phyloP scores from a whole-genome alignment of 2,797 vertebrate genomes.

The Pogoniulus pusillus region DNA sequence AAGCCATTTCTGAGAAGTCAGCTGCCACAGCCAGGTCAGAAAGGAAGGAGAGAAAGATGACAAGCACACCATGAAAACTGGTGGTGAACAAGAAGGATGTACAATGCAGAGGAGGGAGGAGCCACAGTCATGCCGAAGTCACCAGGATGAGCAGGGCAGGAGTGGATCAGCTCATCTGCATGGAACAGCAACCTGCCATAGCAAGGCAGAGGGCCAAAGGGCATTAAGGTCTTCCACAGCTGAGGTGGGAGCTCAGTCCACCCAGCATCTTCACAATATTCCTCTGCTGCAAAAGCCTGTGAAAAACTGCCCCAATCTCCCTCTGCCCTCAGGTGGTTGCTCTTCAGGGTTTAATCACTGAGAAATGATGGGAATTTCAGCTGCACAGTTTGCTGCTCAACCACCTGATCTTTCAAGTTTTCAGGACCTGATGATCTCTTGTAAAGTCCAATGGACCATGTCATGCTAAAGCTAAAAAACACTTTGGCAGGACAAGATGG shows the following conservation, averaged over 20 bases:
- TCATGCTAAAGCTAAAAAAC: not conserved
- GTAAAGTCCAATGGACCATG: not conserved
- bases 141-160: not conserved
- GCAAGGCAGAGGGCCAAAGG: not conserved
- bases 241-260: not conserved
- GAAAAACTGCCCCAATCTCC: not conserved
- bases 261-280: not conserved
- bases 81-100: not conserved
- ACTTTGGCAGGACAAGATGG: not conserved
- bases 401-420: not conserved
- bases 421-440: not conserved
- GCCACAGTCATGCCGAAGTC: rapidly evolving
- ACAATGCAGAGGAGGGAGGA: not conserved
- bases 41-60: constrained; percentile 10
- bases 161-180: not conserved
- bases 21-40: not conserved
- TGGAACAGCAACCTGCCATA: not conserved
- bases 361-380: not conserved
- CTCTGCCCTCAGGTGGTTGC: not conserved
- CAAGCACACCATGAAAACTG: not conserved
- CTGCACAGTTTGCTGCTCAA: not conserved
- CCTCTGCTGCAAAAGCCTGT: not conserved
- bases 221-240: not conserved
- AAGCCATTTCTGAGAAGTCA: constrained; percentile 3
- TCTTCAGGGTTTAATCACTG: not conserved